Evolutionary conservation across 2,113 vertebrate species (phyloP), one percentile per base, ranked within the genome.

Genomic region (Plecturocebus donacophilus): DNA sequence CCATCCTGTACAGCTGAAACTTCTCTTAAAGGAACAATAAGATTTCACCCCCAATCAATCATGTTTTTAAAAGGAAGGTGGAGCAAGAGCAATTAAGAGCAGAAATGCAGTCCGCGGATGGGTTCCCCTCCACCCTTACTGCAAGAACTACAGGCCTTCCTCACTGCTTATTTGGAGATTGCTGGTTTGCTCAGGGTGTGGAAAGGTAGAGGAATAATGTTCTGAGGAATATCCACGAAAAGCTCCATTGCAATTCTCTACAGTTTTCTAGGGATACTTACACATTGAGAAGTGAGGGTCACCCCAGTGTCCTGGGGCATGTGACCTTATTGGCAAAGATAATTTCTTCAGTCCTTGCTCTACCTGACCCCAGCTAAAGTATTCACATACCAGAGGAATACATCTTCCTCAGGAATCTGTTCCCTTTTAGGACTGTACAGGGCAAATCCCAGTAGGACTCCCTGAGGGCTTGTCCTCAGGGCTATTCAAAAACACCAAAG

Each of bases 151-250:
- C 61, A 47, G 32, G n/a, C 0, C 21, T 5, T 93, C 45, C 79
- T 85, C 47, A 0, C 11, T 54, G n/a, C 58, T 87, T 73, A 47
- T 68, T 68, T 54, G 79, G 52, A 40, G 25, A 66, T 52, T 58
- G 38, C 45, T 27, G 35, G 19, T 73, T 77, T 77, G 76, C 23
- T 21, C 20, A 7, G 52, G 14, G 45, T 52, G 38, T 35, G n/a
- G 16, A 42, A 70, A 42, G 8, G 7, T 1, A 0, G 35, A 27
- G 19, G 4, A n/a, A 52, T 32, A n/a, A 10, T 25, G 17, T 56
- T 61, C 38, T 47, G 73, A 35, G 90, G n/a, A 79, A 66, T 40
- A 14, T 30, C 42, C 38, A 8, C 21, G 23, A 73, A 73, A 70
- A 79, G 25, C 20, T 30, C 47, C 75, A 35, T 13, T 84, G 61